phyloP scores from a whole-genome alignment of 1,140 invertebrate species.

The Teleogryllus occipitalis region DNA sequence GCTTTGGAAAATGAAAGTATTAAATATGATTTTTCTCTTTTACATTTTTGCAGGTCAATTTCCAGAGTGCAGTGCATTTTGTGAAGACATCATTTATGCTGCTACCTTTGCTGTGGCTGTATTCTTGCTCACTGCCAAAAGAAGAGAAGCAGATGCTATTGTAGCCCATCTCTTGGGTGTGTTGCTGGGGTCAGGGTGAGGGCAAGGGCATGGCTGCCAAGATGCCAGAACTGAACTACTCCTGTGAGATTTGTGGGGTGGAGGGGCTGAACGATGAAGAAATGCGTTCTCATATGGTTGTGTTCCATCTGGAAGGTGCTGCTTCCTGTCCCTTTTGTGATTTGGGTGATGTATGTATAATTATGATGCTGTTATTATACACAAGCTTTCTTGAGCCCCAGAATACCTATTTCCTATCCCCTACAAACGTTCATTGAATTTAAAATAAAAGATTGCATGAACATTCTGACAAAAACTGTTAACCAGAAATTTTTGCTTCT shows the following conservation, averaged over 20 bases:
- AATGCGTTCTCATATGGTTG: constrained; percentile 66
- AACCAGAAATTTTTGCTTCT: no score
- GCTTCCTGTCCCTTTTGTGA: constrained; percentile 76
- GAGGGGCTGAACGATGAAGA: constrained; percentile 69
- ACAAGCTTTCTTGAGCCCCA: no score
- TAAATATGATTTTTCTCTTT: no score
- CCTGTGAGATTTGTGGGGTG: constrained; percentile 74
- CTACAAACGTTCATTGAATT: no score
- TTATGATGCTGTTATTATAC: neutral
- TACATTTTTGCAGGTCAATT: no score
- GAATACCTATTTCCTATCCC: no score
- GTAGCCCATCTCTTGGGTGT: neutral
- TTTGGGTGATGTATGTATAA: constrained; percentile 44
- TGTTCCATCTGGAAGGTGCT: constrained; percentile 65
- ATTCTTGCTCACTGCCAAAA: neutral
- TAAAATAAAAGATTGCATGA: no score
- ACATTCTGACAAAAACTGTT: no score
- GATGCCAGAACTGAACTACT: constrained; percentile 39
- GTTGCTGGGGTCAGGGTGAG: neutral
- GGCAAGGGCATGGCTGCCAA: constrained; percentile 30
- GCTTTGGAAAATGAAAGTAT: no score
- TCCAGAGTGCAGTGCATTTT: no score
- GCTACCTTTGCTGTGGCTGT: neutral
- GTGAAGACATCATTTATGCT: neutral
- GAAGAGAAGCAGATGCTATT: neutral